A percentile compares a stretch with the other conserved stretches of the same genome.
Evolutionary conservation across 2,888 invertebrate genomes (phyloP).

Genomic region (Trissonchulus sp.): DNA sequence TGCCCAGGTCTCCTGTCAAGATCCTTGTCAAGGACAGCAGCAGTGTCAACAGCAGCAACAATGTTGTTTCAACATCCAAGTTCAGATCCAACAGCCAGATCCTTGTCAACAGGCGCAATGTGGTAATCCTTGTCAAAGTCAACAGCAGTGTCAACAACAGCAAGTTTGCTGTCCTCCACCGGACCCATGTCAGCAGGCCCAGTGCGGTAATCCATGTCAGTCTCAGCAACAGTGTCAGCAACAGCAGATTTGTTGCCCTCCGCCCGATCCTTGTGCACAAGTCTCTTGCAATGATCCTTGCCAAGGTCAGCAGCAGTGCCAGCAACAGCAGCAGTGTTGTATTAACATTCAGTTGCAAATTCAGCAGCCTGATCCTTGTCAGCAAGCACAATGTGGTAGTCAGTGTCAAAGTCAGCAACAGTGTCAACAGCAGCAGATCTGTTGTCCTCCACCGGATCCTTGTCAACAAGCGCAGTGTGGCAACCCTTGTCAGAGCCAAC

Average conservation of each 20-base stretch:
- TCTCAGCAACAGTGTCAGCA: neutral
- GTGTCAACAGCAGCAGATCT: too few species aligned
- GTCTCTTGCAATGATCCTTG: neutral
- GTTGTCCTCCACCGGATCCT: neutral
- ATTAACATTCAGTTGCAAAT: neutral
- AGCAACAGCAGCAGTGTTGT: neutral
- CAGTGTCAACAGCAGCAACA: slow-evolving; percentile 1
- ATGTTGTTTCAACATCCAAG: neutral
- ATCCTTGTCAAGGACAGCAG: neutral
- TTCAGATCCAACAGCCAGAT: neutral
- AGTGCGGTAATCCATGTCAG: neutral
- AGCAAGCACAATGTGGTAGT: neutral
- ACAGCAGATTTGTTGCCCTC: too few species aligned
- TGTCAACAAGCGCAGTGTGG: neutral
- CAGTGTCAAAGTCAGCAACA: neutral
- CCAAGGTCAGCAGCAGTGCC: neutral
- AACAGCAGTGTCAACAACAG: neutral
- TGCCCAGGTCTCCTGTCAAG: neutral
- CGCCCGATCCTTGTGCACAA: neutral
- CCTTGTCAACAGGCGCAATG: neutral
- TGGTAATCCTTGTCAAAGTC: neutral
- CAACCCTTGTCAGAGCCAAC: too few species aligned
- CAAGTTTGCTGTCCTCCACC: neutral
- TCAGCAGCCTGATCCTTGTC: neutral
- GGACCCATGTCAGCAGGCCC: neutral